phyloP scores from a whole-genome alignment of 2,888 invertebrate genomes.

The Sesia apiformis region DNA sequence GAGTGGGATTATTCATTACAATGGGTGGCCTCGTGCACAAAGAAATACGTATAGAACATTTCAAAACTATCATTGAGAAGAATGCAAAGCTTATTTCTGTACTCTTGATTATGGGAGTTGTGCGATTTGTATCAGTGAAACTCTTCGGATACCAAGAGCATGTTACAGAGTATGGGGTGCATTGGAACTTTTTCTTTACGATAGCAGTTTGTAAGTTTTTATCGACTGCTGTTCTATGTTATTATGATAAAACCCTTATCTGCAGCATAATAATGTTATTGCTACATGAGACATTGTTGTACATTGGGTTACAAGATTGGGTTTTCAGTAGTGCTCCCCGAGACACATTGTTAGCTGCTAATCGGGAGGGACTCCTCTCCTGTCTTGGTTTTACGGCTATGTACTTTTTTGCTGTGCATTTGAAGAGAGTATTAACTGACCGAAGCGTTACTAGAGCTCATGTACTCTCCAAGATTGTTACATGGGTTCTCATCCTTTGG shows the following conservation, averaged over 20 bases:
- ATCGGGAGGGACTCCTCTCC: conserved; percentile 93
- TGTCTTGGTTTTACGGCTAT: conserved; percentile 88
- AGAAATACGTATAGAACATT: conserved; percentile 29
- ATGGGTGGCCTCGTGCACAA: conserved; percentile 85
- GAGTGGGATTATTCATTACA: conserved; percentile 91
- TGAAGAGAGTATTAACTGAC: conserved; percentile 72
- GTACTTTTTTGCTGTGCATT: conserved; percentile 82
- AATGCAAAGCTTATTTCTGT: conserved; percentile 44
- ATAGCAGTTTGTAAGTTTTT: conserved; percentile 87
- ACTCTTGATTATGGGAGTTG: conserved; percentile 75
- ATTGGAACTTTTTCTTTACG: conserved; percentile 99
- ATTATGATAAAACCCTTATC: conserved; percentile 67
- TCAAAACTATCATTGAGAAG: conserved; percentile 38
- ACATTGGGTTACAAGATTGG: conserved; percentile 79
- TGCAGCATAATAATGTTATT: conserved; percentile 72
- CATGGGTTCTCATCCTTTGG: conserved; percentile 42
- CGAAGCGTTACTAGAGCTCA: conserved; percentile 25
- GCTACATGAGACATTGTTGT: conserved; percentile 79
- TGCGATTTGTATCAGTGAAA: conserved; percentile 75
- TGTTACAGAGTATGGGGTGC: conserved; percentile 94
- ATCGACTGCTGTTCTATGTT: conserved; percentile 75
- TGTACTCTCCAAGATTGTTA: conserved; percentile 21
- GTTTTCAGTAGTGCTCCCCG: conserved; percentile 77
- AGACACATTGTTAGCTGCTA: conserved; percentile 81
- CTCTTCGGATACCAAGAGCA: conserved; percentile 88